Evolutionary conservation across 2,797 vertebrate genomes (phyloP).

Genomic region (Pangasius djambal): DNA sequence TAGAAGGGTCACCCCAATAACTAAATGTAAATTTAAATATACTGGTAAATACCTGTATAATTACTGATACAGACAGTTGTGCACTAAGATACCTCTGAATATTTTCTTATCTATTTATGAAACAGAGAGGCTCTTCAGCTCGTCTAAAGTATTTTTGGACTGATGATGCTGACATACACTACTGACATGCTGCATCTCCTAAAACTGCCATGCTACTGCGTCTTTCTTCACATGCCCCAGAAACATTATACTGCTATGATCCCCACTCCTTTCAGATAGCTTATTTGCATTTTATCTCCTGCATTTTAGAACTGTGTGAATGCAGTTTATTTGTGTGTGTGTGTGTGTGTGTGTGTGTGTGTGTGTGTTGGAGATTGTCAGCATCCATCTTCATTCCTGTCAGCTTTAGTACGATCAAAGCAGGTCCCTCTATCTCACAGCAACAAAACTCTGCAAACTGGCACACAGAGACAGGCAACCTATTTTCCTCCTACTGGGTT

Average conservation of each 20-base stretch:
- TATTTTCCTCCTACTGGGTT: constrained; percentile 32
- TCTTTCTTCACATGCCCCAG: constrained; percentile 17
- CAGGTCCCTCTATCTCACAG: constrained; percentile 37
- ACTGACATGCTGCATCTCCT: constrained; percentile 10
- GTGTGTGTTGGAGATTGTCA: constrained; percentile 18
- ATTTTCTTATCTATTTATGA: constrained; percentile 17
- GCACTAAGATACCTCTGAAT: not conserved
- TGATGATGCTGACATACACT: constrained; percentile 30
- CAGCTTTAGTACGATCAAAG: constrained; percentile 41
- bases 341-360: constrained; percentile 9
- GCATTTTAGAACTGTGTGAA: constrained; percentile 17
- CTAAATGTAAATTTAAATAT: not conserved
- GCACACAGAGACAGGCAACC: constrained; percentile 31
- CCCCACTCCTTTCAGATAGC: not conserved
- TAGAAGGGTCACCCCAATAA: not conserved
- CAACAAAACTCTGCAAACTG: constrained; percentile 33
- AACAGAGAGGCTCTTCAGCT: not conserved
- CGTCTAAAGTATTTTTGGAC: constrained; percentile 25
- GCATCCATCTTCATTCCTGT: constrained; percentile 43
- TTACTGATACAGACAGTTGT: not conserved
- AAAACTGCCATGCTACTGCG: constrained; percentile 4
- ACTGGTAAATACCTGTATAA: not conserved
- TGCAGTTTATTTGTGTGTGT: constrained; percentile 15
- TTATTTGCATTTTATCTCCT: constrained; percentile 43
- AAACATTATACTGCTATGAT: constrained; percentile 32